Evolutionary conservation across 1,140 invertebrate species (phyloP), one percentile per base, ranked within the genome.

Genomic region (Atta colombica): DNA sequence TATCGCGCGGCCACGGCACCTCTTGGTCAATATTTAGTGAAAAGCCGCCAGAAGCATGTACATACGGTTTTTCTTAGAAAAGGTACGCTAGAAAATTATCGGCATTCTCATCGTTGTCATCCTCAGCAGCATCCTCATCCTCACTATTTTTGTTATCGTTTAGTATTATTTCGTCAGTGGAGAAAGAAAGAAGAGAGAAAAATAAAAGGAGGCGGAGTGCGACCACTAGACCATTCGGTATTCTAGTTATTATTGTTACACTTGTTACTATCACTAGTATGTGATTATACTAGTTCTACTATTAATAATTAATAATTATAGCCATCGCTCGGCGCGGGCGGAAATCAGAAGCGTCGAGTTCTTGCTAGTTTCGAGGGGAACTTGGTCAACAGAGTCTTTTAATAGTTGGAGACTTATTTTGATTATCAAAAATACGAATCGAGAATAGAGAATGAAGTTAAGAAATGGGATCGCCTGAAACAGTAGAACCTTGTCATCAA

Each of bases 1-100:
- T 72, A 61, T 53, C 49, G 63, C 65, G 8, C 45, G 45, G 51
- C 85, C 87, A 65, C 72, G 72, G 39, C 75, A 18, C 10, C 49
- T 61, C 74, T 87, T 69, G 87, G 66, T 77, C 63, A 77, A 65
- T 84, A 90, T 78, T 69, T 89, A 87, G 71, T 39, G 49, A 58
- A 51, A 28, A 49, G 35, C 39, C 39, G 21, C 39, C 49, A 61
- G 60, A 35, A 68, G 77, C 71, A 68, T 87, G 66, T 89, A 78
- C 66, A 74, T 84, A 85, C 49, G 51, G 14, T 65, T 85, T 85
- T 78, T 85, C 82, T 85, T 85, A 85, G 81, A 63, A 18, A 61
- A 65, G 14, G 55, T 85, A 78, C n/a, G 58, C 69, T 78, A 78
- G 71, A 77, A 28, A 53, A 85, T 66, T 55, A 31, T 45, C 72